phyloP scores from a whole-genome alignment of 2,113 vertebrate species.

The Cranoglanis bouderius region DNA sequence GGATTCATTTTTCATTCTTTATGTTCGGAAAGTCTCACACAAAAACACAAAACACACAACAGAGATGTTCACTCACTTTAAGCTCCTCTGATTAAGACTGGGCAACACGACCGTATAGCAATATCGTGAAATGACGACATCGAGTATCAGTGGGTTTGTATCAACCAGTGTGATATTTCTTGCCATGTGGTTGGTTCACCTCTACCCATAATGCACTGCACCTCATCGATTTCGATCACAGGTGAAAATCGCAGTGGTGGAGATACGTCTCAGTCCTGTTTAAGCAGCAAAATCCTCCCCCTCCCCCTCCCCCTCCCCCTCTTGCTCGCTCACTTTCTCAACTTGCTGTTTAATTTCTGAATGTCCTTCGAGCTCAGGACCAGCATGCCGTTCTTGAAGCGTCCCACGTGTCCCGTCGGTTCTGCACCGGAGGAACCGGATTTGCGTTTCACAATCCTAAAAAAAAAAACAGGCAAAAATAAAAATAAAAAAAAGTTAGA shows the following conservation, averaged over 20 bases:
- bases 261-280: neutral
- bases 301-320: neutral
- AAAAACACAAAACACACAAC: neutral
- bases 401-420: constrained; percentile 84
- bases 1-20: neutral
- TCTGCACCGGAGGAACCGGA: constrained; percentile 65
- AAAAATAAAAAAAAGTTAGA: too few relatives aligned
- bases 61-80: neutral
- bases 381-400: constrained; percentile 90
- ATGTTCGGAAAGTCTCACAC: too few relatives aligned
- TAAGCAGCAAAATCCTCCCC: neutral
- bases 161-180: neutral
- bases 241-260: neutral
- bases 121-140: neutral
- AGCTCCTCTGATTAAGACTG: neutral
- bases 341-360: constrained; percentile 84
- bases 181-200: neutral
- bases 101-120: neutral
- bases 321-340: constrained; percentile 61
- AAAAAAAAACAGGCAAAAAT: neutral
- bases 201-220: constrained; percentile 5
- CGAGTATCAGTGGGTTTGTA: neutral
- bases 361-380: constrained; percentile 84
- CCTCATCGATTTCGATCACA: neutral
- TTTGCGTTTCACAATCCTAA: constrained; percentile 78